Evolutionary conservation across 1,140 invertebrate species (phyloP).

Genomic region (Dendroctonus valens): DNA sequence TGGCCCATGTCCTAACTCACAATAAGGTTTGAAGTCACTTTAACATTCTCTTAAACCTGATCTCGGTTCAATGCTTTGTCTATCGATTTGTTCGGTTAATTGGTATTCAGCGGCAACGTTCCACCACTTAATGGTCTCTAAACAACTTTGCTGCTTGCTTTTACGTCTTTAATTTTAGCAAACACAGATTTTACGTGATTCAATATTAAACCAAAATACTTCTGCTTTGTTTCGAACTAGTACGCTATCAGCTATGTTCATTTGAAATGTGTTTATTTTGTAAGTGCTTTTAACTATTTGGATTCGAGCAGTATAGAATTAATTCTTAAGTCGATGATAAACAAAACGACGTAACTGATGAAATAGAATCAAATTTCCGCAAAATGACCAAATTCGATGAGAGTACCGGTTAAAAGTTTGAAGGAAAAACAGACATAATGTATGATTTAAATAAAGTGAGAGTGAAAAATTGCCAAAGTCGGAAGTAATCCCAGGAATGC

Average conservation of each 20-base stretch:
- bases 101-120: slow-evolving; percentile 32
- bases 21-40: too few species aligned
- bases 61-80: slow-evolving; percentile 23
- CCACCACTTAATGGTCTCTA: slow-evolving; percentile 33
- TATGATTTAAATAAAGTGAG: not conserved
- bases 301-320: too few species aligned
- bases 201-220: slow-evolving; percentile 8
- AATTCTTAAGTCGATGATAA: too few species aligned
- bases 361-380: too few species aligned
- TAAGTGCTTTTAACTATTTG: too few species aligned
- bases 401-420: too few species aligned
- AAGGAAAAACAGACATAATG: not conserved
- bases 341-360: too few species aligned
- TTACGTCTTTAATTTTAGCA: slow-evolving; percentile 32
- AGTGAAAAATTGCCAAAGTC: not conserved
- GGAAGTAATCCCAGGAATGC: not conserved
- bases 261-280: too few species aligned
- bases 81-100: slow-evolving; percentile 32
- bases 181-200: slow-evolving; percentile 24
- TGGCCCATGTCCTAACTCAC: too few species aligned
- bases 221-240: too few species aligned
- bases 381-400: too few species aligned
- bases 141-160: slow-evolving; percentile 27
- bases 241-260: too few species aligned
- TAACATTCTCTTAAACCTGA: slow-evolving; percentile 1